Conservation (phyloP, 1,140 invertebrate species). For the Sycobia sp. region DNA sequence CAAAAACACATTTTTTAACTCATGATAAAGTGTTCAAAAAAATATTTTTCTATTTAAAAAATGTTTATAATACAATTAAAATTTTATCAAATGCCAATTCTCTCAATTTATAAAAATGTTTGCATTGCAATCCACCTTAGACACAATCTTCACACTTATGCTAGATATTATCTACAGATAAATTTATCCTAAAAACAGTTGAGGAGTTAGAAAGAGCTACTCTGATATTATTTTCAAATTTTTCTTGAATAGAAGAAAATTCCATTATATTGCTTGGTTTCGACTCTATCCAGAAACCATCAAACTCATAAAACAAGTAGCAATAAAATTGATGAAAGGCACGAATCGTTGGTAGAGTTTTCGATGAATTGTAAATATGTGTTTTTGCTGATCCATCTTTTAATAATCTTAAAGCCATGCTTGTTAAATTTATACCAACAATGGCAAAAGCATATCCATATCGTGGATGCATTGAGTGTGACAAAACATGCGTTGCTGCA, state of each 20-base stretch:
- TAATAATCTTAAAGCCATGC: constrained; percentile 83
- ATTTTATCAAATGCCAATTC: not conserved
- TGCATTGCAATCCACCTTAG: constrained; percentile 19
- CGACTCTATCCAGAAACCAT: constrained; percentile 89
- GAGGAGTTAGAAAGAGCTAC: constrained; percentile 67
- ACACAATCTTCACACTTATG: constrained; percentile 35
- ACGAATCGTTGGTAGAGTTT: constrained; percentile 71
- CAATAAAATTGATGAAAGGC: constrained; percentile 94
- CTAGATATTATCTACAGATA: constrained; percentile 70
- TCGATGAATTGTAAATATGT: constrained; percentile 89
- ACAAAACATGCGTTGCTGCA: constrained; percentile 80
- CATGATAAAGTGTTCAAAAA: no score
- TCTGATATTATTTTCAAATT: constrained; percentile 79
- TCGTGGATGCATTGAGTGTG: constrained; percentile 86
- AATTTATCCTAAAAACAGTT: constrained; percentile 75
- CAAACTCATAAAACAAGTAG: constrained; percentile 92
- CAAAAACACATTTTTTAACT: no score
- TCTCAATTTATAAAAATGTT: no score
- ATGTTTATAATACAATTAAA: no score
- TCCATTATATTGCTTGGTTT: constrained; percentile 95
- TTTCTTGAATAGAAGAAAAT: constrained; percentile 83
- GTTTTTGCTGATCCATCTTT: constrained; percentile 83
- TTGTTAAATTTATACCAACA: constrained; percentile 93
- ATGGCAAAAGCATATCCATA: constrained; percentile 90
- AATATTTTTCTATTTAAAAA: no score